Conservation (phyloP, 2,888 invertebrate genomes). For the Conops quadrifasciatus region DNA sequence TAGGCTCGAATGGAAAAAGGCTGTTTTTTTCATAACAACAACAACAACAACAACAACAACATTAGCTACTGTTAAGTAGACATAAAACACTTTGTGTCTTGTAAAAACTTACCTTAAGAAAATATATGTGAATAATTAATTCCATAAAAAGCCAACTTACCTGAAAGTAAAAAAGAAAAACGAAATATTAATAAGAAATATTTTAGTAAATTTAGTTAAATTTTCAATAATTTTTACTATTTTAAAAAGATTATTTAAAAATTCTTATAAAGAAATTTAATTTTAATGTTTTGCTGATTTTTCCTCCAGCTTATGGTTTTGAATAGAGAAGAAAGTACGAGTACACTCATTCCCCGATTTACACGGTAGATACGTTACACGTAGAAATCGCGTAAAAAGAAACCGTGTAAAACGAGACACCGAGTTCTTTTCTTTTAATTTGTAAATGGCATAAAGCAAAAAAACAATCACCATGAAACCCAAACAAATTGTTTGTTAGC, state of each 20-base stretch:
- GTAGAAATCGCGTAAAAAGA: too few species aligned
- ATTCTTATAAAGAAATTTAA: background rate
- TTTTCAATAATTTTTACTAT: background rate
- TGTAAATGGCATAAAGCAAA: too few species aligned
- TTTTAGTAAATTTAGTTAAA: background rate
- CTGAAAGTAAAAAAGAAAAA: constrained; percentile 19
- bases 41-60: background rate
- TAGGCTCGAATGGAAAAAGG: background rate
- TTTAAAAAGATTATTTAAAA: too few species aligned
- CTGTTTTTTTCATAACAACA: background rate
- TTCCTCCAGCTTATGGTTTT: too few species aligned
- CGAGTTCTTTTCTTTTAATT: too few species aligned
- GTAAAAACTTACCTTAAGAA: constrained; percentile 14
- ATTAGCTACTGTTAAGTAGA: background rate
- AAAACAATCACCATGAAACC: too few species aligned
- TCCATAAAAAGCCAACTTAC: constrained; percentile 24
- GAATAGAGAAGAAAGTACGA: too few species aligned
- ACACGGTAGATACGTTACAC: too few species aligned
- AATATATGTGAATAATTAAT: background rate
- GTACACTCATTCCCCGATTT: too few species aligned
- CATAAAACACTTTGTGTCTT: background rate
- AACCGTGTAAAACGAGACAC: too few species aligned
- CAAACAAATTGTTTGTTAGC: too few species aligned
- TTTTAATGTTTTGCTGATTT: constrained; percentile 4
- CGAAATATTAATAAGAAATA: background rate